Evolutionary conservation across 1,140 invertebrate species (phyloP).

Genomic region (Tetranychus cinnabarinus): DNA sequence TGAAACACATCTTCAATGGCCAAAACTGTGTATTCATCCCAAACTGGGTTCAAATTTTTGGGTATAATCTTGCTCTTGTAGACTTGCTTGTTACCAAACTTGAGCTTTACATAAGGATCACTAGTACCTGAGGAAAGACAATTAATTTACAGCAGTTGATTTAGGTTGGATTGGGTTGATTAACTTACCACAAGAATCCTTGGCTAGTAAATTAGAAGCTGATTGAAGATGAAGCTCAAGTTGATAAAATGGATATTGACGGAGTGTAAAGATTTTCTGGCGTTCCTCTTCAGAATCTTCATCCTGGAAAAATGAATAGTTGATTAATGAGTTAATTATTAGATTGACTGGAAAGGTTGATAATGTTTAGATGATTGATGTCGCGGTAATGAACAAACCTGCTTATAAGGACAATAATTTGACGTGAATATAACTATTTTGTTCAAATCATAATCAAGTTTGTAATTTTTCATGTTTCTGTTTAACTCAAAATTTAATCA

Average conservation of each 20-base stretch:
- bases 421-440: no score
- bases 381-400: no score
- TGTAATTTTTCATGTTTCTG: no score
- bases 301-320: constrained; percentile 6
- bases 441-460: no score
- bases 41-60: constrained; percentile 58
- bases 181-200: constrained; percentile 70
- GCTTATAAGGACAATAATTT: no score
- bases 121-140: constrained; percentile 31
- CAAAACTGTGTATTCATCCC: constrained; percentile 44
- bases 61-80: constrained; percentile 74
- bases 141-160: background rate
- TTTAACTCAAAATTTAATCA: no score
- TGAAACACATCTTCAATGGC: constrained; percentile 75
- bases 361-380: no score
- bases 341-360: no score
- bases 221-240: constrained; percentile 60
- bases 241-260: constrained; percentile 55
- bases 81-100: constrained; percentile 74
- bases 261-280: constrained; percentile 14
- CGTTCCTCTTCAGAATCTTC: constrained; percentile 4
- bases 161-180: background rate
- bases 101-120: constrained; percentile 92
- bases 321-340: no score
- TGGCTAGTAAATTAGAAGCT: constrained; percentile 65